Percentiles rank a stretch among this genome's conserved stretches.
These are phyloP conservation scores for Leucania comma DNA, from an alignment of 2,888 invertebrate genomes.

Conservation along the genomic window DNA sequence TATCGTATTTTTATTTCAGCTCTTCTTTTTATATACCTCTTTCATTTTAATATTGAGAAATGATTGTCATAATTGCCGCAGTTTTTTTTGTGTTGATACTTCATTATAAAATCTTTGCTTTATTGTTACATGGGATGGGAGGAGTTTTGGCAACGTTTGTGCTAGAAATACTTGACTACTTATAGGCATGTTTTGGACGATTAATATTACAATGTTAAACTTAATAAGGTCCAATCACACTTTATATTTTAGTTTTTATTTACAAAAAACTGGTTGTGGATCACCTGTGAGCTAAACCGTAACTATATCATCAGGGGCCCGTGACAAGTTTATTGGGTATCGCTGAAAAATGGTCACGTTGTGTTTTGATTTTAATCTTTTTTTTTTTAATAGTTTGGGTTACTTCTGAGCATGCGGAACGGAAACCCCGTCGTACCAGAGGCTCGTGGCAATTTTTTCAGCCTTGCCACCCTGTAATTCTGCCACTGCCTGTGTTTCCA, in stretches of 20 bases:
- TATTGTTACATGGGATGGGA: conserved; percentile 13
- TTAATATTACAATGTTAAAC: neutral
- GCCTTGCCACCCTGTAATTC: no score
- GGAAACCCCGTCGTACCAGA: no score
- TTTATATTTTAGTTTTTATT: neutral
- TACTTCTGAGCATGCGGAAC: no score
- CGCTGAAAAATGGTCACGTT: no score
- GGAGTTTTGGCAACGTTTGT: conserved; percentile 4
- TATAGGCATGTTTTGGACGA: neutral
- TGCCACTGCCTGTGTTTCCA: no score
- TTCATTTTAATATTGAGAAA: conserved; percentile 42
- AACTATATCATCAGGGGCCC: no score
- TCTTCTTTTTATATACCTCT: conserved; percentile 40
- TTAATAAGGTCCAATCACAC: neutral
- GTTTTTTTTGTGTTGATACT: conserved; percentile 52
- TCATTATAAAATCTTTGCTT: conserved; percentile 36
- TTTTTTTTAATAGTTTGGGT: no score
- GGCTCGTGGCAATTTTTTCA: no score
- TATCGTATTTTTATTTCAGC: conserved; percentile 37
- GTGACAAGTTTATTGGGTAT: no score
- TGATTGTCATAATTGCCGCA: conserved; percentile 45
- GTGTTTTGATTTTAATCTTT: no score
- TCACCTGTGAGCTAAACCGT: neutral
- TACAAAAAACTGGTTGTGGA: neutral
- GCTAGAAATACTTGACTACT: neutral